phyloP scores from a whole-genome alignment of 2,797 vertebrate genomes.

The Notoglanidium macrostoma region DNA sequence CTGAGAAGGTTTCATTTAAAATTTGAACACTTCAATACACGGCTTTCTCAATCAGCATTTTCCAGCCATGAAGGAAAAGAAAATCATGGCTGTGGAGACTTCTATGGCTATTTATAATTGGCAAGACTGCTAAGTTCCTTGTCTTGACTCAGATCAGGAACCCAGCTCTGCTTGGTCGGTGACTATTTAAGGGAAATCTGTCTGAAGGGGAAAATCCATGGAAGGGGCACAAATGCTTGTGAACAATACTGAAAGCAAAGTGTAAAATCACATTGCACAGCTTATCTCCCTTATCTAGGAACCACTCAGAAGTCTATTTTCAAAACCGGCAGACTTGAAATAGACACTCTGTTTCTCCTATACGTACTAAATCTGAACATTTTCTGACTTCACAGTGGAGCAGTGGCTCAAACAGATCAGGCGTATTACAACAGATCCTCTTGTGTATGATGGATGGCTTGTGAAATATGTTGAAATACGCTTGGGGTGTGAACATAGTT shows the following conservation, averaged over 20 bases:
- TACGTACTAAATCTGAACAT: neutral
- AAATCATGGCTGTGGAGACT: neutral
- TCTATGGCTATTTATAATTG: conserved; percentile 49
- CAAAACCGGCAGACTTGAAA: conserved; percentile 9
- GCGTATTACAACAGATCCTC: conserved; percentile 41
- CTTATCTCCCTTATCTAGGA: conserved; percentile 17
- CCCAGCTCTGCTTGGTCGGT: conserved; percentile 28
- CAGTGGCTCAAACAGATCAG: conserved; percentile 38
- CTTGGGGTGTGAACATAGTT: conserved; percentile 18
- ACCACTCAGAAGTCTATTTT: conserved; percentile 8
- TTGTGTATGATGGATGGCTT: conserved; percentile 28
- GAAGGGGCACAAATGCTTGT: conserved; percentile 15
- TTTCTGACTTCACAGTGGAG: neutral
- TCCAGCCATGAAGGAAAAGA: conserved; percentile 46
- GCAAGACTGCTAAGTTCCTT: conserved; percentile 41
- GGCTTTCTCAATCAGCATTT: conserved; percentile 41
- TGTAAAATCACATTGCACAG: neutral
- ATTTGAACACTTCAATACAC: conserved; percentile 8
- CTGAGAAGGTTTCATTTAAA: neutral
- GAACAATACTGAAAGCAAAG: conserved; percentile 24
- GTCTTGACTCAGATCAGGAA: conserved; percentile 46
- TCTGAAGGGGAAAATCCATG: conserved; percentile 10
- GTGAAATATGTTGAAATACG: conserved; percentile 48
- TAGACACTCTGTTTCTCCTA: neutral
- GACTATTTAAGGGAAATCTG: conserved; percentile 52